Conservation (phyloP, 2,888 invertebrate species). For the Bugula neritina region DNA sequence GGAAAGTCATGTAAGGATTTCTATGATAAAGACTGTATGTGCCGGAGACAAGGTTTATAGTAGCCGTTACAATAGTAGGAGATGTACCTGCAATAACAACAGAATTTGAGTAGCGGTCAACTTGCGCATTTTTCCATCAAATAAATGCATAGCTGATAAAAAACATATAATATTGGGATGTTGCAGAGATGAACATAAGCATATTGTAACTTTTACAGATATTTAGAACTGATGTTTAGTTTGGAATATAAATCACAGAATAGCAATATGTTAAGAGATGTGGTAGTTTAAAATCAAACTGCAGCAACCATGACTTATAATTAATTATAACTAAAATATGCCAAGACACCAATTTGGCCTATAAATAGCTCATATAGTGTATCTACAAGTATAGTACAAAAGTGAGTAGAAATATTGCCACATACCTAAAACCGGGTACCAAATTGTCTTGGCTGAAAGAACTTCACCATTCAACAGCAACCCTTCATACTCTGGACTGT, state of each 20-base stretch:
- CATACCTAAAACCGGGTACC: conserved; percentile 1
- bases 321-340: no score
- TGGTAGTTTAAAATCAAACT: no score
- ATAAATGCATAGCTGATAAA: neutral
- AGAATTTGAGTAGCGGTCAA: no score
- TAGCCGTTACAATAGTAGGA: conserved; percentile 17
- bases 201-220: no score
- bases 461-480: neutral
- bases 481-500: conserved; percentile 16
- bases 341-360: no score
- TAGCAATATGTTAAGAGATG: no score
- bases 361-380: no score
- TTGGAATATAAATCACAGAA: no score
- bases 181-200: neutral
- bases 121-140: neutral
- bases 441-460: neutral
- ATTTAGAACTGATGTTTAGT: no score
- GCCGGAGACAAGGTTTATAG: neutral
- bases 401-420: no score
- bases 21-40: conserved; percentile 4
- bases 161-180: neutral
- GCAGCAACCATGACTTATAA: no score
- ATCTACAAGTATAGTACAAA: no score
- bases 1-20: conserved; percentile 19
- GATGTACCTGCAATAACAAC: neutral